Evolutionary conservation across 64 coral and sea anemone genomes (phyloP), one percentile per base, ranked within the genome.

Genomic region (Stichodactyla helianthus): DNA sequence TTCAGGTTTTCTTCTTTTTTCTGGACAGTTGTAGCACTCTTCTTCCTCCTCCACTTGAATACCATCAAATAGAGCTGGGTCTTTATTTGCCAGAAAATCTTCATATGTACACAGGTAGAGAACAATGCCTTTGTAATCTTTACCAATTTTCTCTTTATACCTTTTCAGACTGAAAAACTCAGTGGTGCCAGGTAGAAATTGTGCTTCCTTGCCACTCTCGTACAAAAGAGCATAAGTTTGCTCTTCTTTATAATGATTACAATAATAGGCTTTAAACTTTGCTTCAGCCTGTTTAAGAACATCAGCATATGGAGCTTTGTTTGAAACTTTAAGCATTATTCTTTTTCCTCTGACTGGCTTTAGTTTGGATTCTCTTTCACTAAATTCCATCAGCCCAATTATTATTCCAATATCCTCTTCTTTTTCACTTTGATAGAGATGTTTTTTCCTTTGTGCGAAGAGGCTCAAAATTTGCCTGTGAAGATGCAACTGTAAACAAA

Each of bases 81-180:
- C 7, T 12, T 65, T 17, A 65, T 0, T 71, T 71, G 0, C 10
- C 0, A 28, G 10, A 10, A 71, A 26, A 71, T 71, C 23, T 28
- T 31, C 25, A 28, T 71, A 7, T 57, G 86, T 91, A 56, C 93
- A 91, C 22, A 95, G 87, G 80, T 95, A 95, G 26, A 92, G 79
- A 62, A 89, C 87, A 44, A 95, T 84, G 85, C 77, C 50, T 55
- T 87, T 87, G 77, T 82, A 95, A 53, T 91, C 89, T 86, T 95
- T 95, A 53, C 88, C 88, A 20, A 85, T 54, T 86, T 94, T 79
- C 50, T 94, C 88, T 56, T 84, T 56, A 82, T 94, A 94, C 52
- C 82, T 82, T 54, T 86, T 53, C 10, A 89, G 50, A 7, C 60
- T 60, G 80, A 95, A 95, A 58, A 95, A 87, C 77, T 83, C 89